Evolutionary conservation across 2,113 vertebrate species (phyloP).

Genomic region (Patagioenas fasciata): DNA sequence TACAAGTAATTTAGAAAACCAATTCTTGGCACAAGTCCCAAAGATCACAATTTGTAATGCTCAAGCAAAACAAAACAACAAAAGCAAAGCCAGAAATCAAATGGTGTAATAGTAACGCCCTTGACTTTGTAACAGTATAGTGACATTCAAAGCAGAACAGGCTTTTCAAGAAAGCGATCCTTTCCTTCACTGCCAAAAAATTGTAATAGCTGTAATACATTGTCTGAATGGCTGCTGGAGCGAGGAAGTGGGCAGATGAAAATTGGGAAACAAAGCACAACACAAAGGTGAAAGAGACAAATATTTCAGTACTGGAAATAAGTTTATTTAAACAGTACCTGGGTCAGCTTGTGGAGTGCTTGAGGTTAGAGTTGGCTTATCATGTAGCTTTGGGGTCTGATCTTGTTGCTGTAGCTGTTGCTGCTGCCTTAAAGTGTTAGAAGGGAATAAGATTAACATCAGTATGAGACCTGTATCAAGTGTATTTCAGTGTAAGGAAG

Average conservation of each 20-base stretch:
- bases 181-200: neutral
- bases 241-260: neutral
- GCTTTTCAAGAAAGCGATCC: neutral
- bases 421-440: slow-evolving; percentile 68
- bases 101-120: neutral
- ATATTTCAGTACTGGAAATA: neutral
- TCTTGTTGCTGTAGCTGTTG: slow-evolving; percentile 48
- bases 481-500: neutral
- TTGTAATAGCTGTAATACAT: neutral
- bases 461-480: neutral
- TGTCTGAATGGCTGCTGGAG: neutral
- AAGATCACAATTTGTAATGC: neutral
- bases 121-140: neutral
- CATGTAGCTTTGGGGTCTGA: neutral
- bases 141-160: neutral
- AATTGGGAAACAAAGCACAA: neutral
- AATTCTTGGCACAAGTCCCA: neutral
- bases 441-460: neutral
- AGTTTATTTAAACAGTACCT: slow-evolving; percentile 56
- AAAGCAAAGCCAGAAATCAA: neutral
- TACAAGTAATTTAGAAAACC: neutral
- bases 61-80: neutral
- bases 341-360: neutral
- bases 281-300: neutral
- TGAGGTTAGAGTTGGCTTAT: slow-evolving; percentile 40